These are phyloP conservation scores for Erythrolamprus reginae DNA, from an alignment of 2,113 vertebrate genomes.

Conservation along the genomic window DNA sequence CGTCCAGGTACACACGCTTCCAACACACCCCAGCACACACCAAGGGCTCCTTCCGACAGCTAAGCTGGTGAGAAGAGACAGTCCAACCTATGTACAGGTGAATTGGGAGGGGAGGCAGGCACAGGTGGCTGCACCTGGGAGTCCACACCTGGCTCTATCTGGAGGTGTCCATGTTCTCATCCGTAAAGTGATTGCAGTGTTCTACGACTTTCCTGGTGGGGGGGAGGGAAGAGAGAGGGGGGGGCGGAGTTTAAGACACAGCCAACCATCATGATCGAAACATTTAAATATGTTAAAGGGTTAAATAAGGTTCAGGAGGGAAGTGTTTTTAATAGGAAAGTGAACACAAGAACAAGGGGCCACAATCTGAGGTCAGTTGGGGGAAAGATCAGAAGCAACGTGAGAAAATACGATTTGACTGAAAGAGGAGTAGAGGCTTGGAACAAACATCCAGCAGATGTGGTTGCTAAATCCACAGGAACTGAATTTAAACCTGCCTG, in stretches of 20 bases:
- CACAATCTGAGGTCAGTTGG: no score
- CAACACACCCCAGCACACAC: constrained; percentile 41
- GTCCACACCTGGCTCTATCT: constrained; percentile 72
- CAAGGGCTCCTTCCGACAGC: constrained; percentile 56
- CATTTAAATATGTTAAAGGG: no score
- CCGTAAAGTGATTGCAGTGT: constrained; percentile 92
- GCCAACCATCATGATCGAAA: no score
- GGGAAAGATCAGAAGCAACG: no score
- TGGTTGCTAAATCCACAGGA: no score
- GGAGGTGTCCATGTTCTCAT: constrained; percentile 94
- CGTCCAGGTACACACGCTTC: not conserved
- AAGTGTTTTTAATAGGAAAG: no score
- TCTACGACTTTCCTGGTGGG: constrained; percentile 89
- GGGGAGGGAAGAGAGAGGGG: not conserved
- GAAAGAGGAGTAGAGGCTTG: no score
- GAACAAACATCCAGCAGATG: no score
- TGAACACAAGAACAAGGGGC: no score
- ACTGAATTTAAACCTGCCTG: no score
- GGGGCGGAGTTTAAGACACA: constrained; percentile 7
- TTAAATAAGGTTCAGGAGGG: no score
- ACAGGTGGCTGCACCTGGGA: constrained; percentile 63
- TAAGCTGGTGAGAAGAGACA: constrained; percentile 56
- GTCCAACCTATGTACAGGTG: constrained; percentile 69
- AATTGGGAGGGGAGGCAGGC: constrained; percentile 64
- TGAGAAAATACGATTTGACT: no score